Base-by-base conservation (phyloP, 2,888 invertebrate species). In the Sicus ferrugineus region DNA sequence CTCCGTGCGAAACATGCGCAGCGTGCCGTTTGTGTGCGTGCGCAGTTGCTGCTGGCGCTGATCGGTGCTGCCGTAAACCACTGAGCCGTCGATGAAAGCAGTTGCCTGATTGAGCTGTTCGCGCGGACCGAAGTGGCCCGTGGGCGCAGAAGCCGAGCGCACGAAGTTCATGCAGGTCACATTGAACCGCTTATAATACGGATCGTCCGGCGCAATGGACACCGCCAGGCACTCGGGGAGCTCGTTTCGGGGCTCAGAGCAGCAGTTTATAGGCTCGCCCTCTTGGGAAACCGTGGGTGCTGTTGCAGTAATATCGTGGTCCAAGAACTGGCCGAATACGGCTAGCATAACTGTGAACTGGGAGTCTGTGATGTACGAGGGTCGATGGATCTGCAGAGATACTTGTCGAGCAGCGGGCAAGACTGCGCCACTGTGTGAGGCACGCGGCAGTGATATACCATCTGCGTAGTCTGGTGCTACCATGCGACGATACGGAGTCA, bases 171-270 rank as follows among this genome's bases (percentile, higher is more conserved):
- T 92, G 81, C 95, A 95, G 4, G 89, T 90, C 52, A 90, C 83
- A 77, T 91, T 91, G 75, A 89, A 90, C 9, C 87, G 79, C 72
- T 88, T 87, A 81, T 90, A 92, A 81, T 89, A 91, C 0, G 92
- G 91, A 85, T 95, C 94, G 6, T 88, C 89, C 0, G 79, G 79
- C 21, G 88, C 89, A 42, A 94, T 86, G 1, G 84, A 78, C 0
- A 95, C 93, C 0, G 94, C 92, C 85, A 91, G 93, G 83, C 95
- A 95, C 79, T 94, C 93, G 0, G 94, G 93, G 82, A 93, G 92
- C 21, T 79, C 76, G 1, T 75, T 75, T 0, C 83, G 78, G 0
- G 81, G 75, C 0, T 81, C 74, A 0, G 75, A 73, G 79, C 94
- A 93, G 80, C 95, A 95, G 0, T 92, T 88, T 11, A 95, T 89